Evolutionary conservation across 2,797 vertebrate species (phyloP).

Genomic region (Poecilia gillii): DNA sequence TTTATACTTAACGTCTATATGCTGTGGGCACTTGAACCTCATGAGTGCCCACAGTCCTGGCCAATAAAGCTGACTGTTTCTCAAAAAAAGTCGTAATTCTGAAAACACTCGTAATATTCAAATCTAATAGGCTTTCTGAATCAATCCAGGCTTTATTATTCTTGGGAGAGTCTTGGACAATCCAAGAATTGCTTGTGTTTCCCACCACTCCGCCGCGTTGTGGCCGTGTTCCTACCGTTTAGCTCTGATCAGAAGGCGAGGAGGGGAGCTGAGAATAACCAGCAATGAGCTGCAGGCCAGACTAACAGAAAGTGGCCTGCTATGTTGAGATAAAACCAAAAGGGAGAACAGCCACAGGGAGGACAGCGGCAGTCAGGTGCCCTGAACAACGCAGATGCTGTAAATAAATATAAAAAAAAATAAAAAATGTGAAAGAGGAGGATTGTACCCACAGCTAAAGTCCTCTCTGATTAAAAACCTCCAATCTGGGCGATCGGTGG

Average conservation of each 20-base stretch:
- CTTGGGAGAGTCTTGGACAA: not conserved
- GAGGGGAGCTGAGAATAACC: constrained; percentile 35
- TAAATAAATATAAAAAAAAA: constrained; percentile 34
- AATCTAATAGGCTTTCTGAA: constrained; percentile 3
- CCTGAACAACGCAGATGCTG: constrained; percentile 29
- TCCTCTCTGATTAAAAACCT: constrained; percentile 14
- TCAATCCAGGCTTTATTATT: not conserved
- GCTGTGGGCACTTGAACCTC: not conserved
- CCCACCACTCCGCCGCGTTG: not conserved
- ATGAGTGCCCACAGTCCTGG: not conserved
- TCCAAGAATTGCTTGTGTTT: constrained; percentile 3
- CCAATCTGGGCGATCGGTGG: constrained; percentile 12
- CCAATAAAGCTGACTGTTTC: not conserved
- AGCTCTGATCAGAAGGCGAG: constrained; percentile 18
- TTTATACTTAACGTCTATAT: not conserved
- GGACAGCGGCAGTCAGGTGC: constrained; percentile 57
- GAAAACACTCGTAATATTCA: not conserved
- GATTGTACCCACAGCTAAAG: constrained; percentile 15
- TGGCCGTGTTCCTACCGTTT: constrained; percentile 3
- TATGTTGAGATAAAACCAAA: constrained; percentile 55
- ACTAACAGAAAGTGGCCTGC: constrained; percentile 35
- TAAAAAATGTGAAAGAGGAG: constrained; percentile 13
- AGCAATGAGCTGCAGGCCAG: constrained; percentile 29
- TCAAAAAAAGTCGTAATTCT: not conserved
- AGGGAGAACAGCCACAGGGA: constrained; percentile 53